Conservation (phyloP, 2,888 invertebrate species). For the Drosophila stalkeri region DNA sequence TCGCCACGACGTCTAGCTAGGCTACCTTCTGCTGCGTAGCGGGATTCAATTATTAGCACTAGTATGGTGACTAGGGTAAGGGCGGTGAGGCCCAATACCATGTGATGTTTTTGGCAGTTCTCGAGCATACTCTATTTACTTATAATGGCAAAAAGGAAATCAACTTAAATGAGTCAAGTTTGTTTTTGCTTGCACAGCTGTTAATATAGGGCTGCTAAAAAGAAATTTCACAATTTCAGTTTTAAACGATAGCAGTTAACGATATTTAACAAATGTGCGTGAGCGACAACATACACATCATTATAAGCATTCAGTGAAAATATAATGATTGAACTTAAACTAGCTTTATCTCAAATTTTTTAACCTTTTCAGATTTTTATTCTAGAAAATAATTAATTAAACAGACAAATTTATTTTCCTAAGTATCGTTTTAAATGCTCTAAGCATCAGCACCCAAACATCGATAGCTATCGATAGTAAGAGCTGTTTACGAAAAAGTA, state of each 20-base stretch:
- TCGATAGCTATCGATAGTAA: constrained; percentile 49
- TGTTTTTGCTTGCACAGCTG: constrained; percentile 35
- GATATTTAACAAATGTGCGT: neutral
- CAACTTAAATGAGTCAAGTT: constrained; percentile 16
- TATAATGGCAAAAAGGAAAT: constrained; percentile 2
- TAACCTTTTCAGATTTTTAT: neutral
- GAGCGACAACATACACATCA: neutral
- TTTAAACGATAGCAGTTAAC: neutral
- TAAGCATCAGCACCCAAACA: constrained; percentile 19
- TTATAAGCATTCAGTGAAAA: neutral
- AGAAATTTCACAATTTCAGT: neutral
- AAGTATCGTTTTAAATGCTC: constrained; percentile 15
- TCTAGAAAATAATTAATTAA: accelerated
- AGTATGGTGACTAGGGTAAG: constrained; percentile 92
- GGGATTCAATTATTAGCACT: constrained; percentile 93
- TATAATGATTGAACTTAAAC: neutral
- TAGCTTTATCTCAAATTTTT: neutral
- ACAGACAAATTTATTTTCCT: too few species aligned
- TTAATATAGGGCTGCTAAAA: constrained; percentile 22
- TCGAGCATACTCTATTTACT: constrained; percentile 89
- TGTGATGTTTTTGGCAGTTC: constrained; percentile 93
- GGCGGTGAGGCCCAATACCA: constrained; percentile 91
- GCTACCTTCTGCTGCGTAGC: constrained; percentile 80
- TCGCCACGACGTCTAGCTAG: constrained; percentile 65
- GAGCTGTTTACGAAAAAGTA: constrained; percentile 73